These are phyloP conservation scores for Brachionus sp. DNA, from an alignment of 1,140 invertebrate genomes.

Conservation along the genomic window DNA sequence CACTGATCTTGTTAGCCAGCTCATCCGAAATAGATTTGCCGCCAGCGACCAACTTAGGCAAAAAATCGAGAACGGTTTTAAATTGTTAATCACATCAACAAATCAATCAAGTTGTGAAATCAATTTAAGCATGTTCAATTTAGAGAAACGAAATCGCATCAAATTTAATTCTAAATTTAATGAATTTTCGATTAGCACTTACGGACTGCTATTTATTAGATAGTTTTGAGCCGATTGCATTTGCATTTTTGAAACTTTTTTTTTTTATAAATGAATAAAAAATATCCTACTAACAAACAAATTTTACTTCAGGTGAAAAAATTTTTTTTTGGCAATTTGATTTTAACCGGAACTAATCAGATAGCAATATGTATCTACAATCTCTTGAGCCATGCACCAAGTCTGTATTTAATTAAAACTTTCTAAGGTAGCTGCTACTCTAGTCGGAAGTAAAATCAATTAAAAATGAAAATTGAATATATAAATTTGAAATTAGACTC, in stretches of 20 bases:
- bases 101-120: not conserved
- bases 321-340: not conserved
- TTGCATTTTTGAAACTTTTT: not conserved
- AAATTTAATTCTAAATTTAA: slow-evolving; percentile 42
- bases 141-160: slow-evolving; percentile 28
- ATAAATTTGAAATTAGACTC: not conserved
- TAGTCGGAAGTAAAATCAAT: not conserved
- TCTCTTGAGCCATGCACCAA: too few species aligned
- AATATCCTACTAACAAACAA: too few species aligned
- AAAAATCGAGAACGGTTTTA: slow-evolving; percentile 23
- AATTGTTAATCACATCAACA: not conserved
- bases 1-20: slow-evolving; percentile 30
- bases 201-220: slow-evolving; percentile 39
- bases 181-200: slow-evolving; percentile 39
- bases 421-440: not conserved
- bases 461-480: not conserved
- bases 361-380: too few species aligned
- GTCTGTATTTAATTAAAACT: not conserved
- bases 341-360: not conserved
- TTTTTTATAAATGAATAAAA: not conserved
- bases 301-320: too few species aligned
- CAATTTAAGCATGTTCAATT: slow-evolving; percentile 34
- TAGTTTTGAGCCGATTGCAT: not conserved
- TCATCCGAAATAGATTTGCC: not conserved
- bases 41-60: not conserved